Percentiles rank a stretch among this genome's conserved stretches.
Evolutionary conservation across 2,888 invertebrate genomes (phyloP).

Genomic region (Athalia cordata): DNA sequence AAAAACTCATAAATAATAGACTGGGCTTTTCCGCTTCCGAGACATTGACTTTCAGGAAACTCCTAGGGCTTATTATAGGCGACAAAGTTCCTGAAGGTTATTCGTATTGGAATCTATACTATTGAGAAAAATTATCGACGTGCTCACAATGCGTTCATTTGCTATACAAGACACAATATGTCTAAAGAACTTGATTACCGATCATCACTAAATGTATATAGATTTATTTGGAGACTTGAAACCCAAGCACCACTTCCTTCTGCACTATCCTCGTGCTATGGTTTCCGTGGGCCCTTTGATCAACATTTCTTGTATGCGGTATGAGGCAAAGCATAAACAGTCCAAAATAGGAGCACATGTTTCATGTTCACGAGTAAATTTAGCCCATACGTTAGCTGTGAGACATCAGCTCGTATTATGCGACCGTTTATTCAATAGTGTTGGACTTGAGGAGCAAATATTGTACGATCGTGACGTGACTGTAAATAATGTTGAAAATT

Average conservation of each 20-base stretch:
- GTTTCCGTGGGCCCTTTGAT: constrained; percentile 46
- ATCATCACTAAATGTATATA: constrained; percentile 48
- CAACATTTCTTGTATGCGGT: constrained; percentile 49
- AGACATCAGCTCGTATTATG: constrained; percentile 46
- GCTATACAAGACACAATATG: neutral
- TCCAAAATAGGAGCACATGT: constrained; percentile 43
- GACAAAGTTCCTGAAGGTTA: constrained; percentile 44
- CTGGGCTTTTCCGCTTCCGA: constrained; percentile 22
- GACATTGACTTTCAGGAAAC: constrained; percentile 42
- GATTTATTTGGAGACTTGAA: constrained; percentile 47
- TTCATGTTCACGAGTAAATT: constrained; percentile 45
- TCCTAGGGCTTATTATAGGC: constrained; percentile 50
- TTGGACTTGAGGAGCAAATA: constrained; percentile 4
- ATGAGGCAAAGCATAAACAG: constrained; percentile 51
- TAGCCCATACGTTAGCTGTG: constrained; percentile 46
- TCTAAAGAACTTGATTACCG: constrained; percentile 38
- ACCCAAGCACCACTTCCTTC: constrained; percentile 48
- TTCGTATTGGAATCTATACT: constrained; percentile 37
- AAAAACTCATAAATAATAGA: neutral
- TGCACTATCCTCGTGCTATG: constrained; percentile 49
- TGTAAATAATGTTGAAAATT: neutral
- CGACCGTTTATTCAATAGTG: constrained; percentile 32
- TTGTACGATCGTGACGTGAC: neutral
- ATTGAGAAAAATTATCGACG: constrained; percentile 40
- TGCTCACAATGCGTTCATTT: constrained; percentile 34